Evolutionary conservation across 2,888 invertebrate species (phyloP).

Genomic region (Heliconius ismenius): DNA sequence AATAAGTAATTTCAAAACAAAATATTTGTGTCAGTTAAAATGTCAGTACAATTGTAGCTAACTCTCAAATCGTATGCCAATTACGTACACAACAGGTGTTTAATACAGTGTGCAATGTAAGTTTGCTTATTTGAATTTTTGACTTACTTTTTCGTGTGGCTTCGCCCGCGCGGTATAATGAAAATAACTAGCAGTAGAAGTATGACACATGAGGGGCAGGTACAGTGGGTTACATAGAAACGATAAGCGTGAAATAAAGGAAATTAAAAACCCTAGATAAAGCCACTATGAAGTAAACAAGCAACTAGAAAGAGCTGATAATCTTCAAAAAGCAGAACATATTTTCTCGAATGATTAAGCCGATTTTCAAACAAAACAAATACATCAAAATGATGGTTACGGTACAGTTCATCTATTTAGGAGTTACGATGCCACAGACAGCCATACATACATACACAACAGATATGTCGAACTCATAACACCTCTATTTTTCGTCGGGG

Average conservation of each 20-base stretch:
- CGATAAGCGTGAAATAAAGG: no score
- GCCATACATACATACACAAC: background rate
- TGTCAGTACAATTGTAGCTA: constrained; percentile 16
- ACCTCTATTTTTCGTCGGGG: background rate
- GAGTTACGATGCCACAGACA: background rate
- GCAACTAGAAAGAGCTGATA: no score
- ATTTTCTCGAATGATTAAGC: no score
- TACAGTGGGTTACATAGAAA: background rate
- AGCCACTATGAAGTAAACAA: no score
- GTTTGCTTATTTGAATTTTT: constrained; percentile 44
- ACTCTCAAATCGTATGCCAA: background rate
- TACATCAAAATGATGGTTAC: no score
- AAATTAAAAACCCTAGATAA: no score
- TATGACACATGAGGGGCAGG: background rate
- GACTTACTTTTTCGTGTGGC: background rate
- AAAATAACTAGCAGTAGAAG: background rate
- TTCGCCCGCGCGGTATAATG: background rate
- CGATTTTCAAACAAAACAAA: no score
- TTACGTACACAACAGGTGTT: constrained; percentile 24
- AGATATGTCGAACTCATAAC: background rate
- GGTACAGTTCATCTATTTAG: no score
- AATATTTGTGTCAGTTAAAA: constrained; percentile 17
- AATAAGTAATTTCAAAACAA: no score
- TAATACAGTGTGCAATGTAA: constrained; percentile 33
- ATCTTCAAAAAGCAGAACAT: no score